phyloP scores from a whole-genome alignment of 1,140 invertebrate genomes.

The Trachymyrmex septentrionalis region DNA sequence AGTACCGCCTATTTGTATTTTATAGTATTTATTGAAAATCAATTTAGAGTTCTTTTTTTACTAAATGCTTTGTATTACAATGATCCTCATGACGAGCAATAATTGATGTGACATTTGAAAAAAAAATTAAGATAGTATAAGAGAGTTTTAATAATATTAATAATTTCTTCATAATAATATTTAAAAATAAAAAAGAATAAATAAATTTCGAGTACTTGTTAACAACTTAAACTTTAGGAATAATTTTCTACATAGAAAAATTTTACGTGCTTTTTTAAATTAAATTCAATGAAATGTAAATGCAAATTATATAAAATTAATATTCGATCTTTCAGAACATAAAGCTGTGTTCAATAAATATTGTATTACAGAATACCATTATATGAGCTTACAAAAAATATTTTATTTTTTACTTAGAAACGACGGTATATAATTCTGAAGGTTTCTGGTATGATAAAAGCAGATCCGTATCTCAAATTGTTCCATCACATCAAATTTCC shows the following conservation, averaged over 20 bases:
- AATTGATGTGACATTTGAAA: neutral
- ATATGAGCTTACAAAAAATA: neutral
- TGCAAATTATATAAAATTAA: slow-evolving; percentile 4
- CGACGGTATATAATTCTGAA: too few species aligned
- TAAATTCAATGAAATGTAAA: neutral
- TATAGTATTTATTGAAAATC: slow-evolving; percentile 4
- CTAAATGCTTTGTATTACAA: neutral
- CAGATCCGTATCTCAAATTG: too few species aligned
- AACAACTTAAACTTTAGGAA: neutral
- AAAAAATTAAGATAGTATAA: slow-evolving; percentile 9
- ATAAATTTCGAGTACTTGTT: neutral
- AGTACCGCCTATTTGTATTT: neutral
- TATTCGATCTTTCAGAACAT: neutral
- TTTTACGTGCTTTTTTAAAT: neutral
- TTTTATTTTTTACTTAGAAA: too few species aligned
- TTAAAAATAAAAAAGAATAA: neutral
- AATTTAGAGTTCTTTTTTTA: neutral
- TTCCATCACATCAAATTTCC: too few species aligned
- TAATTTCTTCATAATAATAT: neutral
- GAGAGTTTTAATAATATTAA: neutral
- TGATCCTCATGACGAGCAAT: neutral
- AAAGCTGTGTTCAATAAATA: neutral
- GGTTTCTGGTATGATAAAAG: too few species aligned
- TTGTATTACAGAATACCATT: neutral
- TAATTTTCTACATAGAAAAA: neutral